These are phyloP conservation scores for Arctocebus calabarensis DNA, from an alignment of 2,797 vertebrate genomes.

Conservation along the genomic window DNA sequence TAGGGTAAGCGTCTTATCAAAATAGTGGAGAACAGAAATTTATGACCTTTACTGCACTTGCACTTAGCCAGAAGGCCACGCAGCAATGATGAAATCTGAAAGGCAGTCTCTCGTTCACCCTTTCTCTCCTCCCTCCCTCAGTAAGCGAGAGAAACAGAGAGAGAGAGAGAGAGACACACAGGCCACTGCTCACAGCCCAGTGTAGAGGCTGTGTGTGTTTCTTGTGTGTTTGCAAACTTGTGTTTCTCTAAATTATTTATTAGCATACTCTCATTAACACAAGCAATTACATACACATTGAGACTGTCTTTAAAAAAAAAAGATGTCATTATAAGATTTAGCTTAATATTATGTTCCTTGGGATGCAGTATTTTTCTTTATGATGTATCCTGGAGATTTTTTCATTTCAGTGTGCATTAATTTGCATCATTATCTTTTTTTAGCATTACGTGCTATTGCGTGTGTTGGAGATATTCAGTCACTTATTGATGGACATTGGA, in stretches of 20 bases:
- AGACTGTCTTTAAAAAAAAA: too few species aligned
- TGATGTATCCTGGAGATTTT: neutral
- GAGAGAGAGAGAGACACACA: too few species aligned
- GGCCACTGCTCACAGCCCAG: neutral
- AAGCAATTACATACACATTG: neutral
- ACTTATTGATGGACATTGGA: neutral
- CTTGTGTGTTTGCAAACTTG: neutral
- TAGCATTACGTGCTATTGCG: neutral
- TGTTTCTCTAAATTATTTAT: neutral
- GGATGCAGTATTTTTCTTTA: neutral
- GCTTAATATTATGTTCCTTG: too few species aligned
- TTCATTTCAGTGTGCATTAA: neutral
- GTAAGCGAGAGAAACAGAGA: neutral
- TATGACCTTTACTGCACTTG: neutral
- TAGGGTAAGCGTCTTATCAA: slow-evolving; percentile 9
- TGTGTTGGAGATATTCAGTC: slow-evolving; percentile 10
- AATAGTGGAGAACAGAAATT: too few species aligned
- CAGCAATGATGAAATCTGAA: neutral
- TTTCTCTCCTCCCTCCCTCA: neutral
- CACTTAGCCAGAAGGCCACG: too few species aligned
- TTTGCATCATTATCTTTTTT: slow-evolving; percentile 11
- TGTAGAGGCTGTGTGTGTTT: neutral
- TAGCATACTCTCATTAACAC: neutral
- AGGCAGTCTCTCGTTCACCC: neutral
- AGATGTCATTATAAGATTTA: too few species aligned